Percentiles rank a stretch among this genome's conserved stretches.
These are phyloP conservation scores for Tetanocera ferruginea DNA, from an alignment of 2,888 invertebrate genomes.

Conservation along the genomic window DNA sequence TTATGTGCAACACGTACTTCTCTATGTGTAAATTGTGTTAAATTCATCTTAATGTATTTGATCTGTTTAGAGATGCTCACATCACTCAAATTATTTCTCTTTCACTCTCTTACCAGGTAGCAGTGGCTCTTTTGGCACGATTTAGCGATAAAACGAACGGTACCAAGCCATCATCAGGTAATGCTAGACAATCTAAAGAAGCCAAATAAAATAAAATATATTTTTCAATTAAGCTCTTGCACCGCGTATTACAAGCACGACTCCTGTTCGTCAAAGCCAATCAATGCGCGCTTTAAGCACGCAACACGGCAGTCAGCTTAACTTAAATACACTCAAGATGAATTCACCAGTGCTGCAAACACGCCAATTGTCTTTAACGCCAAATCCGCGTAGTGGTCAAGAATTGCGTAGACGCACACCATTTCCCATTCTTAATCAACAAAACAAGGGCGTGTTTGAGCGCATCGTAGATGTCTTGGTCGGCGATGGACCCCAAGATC, in stretches of 20 bases:
- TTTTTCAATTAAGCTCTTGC: slow-evolving; percentile 28
- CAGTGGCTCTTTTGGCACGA: slow-evolving; percentile 67
- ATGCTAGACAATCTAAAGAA: neutral
- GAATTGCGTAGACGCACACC: slow-evolving; percentile 64
- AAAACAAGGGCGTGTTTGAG: slow-evolving; percentile 84
- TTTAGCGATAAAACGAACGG: slow-evolving; percentile 64
- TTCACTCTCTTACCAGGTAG: slow-evolving; percentile 56
- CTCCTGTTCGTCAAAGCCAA: slow-evolving; percentile 22
- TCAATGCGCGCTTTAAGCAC: slow-evolving; percentile 12
- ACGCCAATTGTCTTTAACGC: slow-evolving; percentile 41
- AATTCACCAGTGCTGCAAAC: slow-evolving; percentile 31
- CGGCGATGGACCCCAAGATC: slow-evolving; percentile 94
- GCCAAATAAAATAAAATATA: neutral
- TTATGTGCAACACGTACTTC: neutral
- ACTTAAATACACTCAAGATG: slow-evolving; percentile 32
- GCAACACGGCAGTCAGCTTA: slow-evolving; percentile 10
- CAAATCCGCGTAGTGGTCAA: slow-evolving; percentile 48
- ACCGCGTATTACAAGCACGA: slow-evolving; percentile 22
- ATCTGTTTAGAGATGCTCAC: too few species aligned
- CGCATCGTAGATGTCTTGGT: slow-evolving; percentile 93
- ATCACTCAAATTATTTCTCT: too few species aligned
- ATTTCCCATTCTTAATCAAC: slow-evolving; percentile 70
- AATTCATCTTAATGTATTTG: too few species aligned
- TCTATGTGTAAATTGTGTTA: too few species aligned
- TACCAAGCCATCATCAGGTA: slow-evolving; percentile 46